Evolutionary conservation across 2,797 vertebrate genomes (phyloP).

Genomic region (Epinephelus malabaricus): DNA sequence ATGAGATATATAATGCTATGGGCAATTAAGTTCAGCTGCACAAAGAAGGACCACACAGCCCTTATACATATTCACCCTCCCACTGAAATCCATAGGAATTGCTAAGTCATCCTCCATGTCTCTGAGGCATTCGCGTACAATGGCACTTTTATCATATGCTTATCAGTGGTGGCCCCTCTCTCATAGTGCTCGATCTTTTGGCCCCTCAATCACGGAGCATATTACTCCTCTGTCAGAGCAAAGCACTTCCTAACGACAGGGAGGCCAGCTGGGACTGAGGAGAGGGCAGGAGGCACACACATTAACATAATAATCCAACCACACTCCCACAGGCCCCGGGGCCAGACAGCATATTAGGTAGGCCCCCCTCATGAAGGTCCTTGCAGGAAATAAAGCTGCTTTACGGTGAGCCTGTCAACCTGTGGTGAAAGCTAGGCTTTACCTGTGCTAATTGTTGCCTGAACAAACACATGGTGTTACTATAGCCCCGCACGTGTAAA

Average conservation of each 20-base stretch:
- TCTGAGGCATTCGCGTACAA: constrained; percentile 84
- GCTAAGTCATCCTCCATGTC: constrained; percentile 77
- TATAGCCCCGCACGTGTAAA: constrained; percentile 23
- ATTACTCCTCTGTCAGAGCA: constrained; percentile 99
- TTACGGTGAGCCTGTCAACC: constrained; percentile 93
- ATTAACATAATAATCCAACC: constrained; percentile 99
- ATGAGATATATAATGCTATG: constrained; percentile 77
- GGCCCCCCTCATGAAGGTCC: constrained; percentile 81
- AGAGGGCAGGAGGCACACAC: constrained; percentile 97
- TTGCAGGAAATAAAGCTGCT: constrained; percentile 82
- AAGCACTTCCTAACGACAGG: constrained; percentile 98
- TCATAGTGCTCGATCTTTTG: constrained; percentile 94
- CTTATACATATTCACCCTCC: constrained; percentile 84
- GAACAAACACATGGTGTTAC: neutral
- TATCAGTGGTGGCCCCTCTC: constrained; percentile 89
- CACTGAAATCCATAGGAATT: constrained; percentile 82
- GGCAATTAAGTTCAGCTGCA: constrained; percentile 81
- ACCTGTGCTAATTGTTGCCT: constrained; percentile 74
- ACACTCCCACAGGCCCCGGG: constrained; percentile 94
- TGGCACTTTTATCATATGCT: constrained; percentile 92
- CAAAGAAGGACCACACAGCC: constrained; percentile 65
- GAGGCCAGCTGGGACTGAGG: constrained; percentile 98
- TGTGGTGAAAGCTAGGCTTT: constrained; percentile 86
- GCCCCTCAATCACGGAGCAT: constrained; percentile 99
- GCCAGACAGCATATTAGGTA: constrained; percentile 99